Evolutionary conservation across 2,113 vertebrate species (phyloP), one percentile per base, ranked within the genome.

Genomic region (Leptocoma aspasia): DNA sequence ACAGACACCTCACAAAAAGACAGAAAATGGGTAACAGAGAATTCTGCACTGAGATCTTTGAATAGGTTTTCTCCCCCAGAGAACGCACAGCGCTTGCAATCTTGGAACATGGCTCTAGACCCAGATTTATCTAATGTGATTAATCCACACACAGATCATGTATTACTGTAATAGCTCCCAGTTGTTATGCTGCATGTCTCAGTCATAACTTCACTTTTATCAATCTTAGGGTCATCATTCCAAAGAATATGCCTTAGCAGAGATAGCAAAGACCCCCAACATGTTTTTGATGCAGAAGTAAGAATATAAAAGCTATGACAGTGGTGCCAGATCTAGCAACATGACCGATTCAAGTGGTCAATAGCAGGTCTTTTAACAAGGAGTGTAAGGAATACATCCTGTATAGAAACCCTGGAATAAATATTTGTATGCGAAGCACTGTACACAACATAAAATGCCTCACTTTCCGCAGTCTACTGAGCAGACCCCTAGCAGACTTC

Each of bases 51-150:
- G 33, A 56, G 31, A 64, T 27, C 9, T 70, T 21, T 35, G 33
- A 16, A 4, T 3, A 31, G 4, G 11, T 27, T 73, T 45, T 6
- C 3, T 6, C 23, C 4, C 3, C 1, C 14, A 13, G 4, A 28
- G 19, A 53, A 78, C 8, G 17, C 3, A 10, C 20, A 70, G 7
- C 1, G 1, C 20, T 59, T 59, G 28, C 42, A 37, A 9, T 23
- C 20, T 15, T 50, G 47, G n/a, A 80, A 61, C 6, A 41, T 0
- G 2, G 22, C 7, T 63, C 35, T 28, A 61, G 19, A 53, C 11
- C 9, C 2, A 2, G 27, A 33, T 18, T 4, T 68, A 72, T 35
- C 35, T 60, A 30, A 71, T 60, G 27, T 10, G 21, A 60, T 65
- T 30, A 3, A 50, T 2, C 35, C 65, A 33, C 21, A 82, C 10